Evolutionary conservation across 64 coral and sea anemone species (phyloP), one percentile per base, ranked within the genome.

Genomic region (Astreopora myriophthalma): DNA sequence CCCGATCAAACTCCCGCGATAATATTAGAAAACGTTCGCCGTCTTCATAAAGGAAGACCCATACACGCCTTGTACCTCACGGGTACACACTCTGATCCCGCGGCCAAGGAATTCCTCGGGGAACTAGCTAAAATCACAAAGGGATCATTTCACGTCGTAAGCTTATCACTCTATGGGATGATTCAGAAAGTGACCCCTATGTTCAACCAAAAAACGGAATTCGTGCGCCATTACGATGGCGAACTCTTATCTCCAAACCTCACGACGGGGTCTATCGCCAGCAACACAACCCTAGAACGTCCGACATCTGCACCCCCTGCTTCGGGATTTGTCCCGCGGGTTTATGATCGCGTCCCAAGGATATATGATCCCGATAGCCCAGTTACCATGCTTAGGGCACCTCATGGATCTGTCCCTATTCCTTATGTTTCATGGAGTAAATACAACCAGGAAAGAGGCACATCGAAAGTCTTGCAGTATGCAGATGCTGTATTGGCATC

Each of bases 51-150:
- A 71, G 88, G 87, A 39, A 73, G 94, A 30, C 97, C 97, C 8
- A 88, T 99, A 85, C 97, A 99, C 49, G 94, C 94, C 13, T 91
- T 95, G n/a, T 99, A 99, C 33, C 67, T 99, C 33, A 93, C 90
- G 8, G 94, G 94, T 9, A 92, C 94, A 28, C 87, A 95, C 9
- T 87, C 94, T 33, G 96, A 98, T 52, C 81, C 87, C 6, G 97
- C 94, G 1, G 97, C 91, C 2, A 79, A 77, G 22, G 97, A 99
- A 67, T 99, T 99, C 71, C 91, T 99, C 12, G 87, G 93, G 71
- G 79, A 85, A 29, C 42, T 99, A 13, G 94, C 97, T 36, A 80
- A 91, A 79, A 48, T 90, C 36, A 99, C 97, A 0, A 90, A 93
- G 80, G 97, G 97, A 22, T 99, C 97, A 38, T 96, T 99, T 11